Evolutionary conservation across 2,797 vertebrate genomes (phyloP), one percentile per base, ranked within the genome.

Genomic region (Sebastes iracundus): DNA sequence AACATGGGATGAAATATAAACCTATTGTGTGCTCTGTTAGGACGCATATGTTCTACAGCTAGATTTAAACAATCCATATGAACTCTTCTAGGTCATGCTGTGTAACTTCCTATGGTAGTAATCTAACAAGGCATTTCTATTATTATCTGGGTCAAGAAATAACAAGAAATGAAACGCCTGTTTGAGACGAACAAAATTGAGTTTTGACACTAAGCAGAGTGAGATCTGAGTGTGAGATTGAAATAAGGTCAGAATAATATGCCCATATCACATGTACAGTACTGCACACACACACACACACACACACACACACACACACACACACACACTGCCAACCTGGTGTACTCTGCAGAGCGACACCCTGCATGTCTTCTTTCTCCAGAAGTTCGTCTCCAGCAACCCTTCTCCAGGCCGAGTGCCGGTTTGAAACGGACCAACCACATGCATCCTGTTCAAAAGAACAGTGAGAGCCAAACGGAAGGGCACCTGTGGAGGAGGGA

Each of bases 391-490:
- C 88, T 90, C 94, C 95, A 62, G 93, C 89, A 6, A 67, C 71
- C 80, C 95, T 87, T 78, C 90, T 95, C 97, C 97, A 98, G 53
- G 91, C 91, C 2, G 75, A 85, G 33, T 68, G 92, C 82, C 84
- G 89, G 14, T 89, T 94, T 79, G 93, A 91, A 56, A 93, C 71
- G 0, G 92, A 96, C 97, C 97, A 98, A 55, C 97, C 96, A 82
- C 97, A 98, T 0, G 83, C 79, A 64, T 95, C 96, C 30, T 87
- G 86, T 86, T 98, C 97, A 92, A 98, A 98, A 0, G 96, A 97
- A 79, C 97, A 98, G 12, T 97, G 92, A 18, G 97, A 95, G n/a
- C 97, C 97, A 12, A 92, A 82, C 1, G 97, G 97, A 80, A 97
- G 93, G 76, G 75, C 87, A 64, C 93, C 97, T 97, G 90, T 20